Evolutionary conservation across 2,888 invertebrate genomes (phyloP).

Genomic region (Electrophaes corylata): DNA sequence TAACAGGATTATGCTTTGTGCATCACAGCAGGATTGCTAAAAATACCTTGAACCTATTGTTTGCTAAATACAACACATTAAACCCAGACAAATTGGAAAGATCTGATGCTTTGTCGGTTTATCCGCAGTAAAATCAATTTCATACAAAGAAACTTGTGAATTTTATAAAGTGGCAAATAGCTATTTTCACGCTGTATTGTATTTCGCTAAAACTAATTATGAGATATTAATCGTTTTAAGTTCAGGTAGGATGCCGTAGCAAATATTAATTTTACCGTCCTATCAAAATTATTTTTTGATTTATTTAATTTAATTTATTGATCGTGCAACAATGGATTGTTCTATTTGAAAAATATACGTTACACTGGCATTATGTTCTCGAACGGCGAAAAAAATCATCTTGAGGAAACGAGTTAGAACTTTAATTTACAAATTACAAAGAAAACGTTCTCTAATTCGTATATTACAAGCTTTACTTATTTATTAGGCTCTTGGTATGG

Average conservation of each 20-base stretch:
- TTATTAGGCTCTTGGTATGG: no score
- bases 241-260: constrained; percentile 14
- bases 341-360: no score
- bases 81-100: constrained; percentile 38
- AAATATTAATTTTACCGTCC: background rate
- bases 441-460: no score
- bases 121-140: constrained; percentile 58
- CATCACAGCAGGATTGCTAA: constrained; percentile 6
- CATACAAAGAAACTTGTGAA: constrained; percentile 55
- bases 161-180: constrained; percentile 34
- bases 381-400: no score
- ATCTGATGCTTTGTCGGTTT: constrained; percentile 32
- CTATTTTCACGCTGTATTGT: constrained; percentile 34
- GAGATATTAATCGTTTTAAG: constrained; percentile 24
- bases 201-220: constrained; percentile 30
- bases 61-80: constrained; percentile 7
- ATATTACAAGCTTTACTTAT: no score
- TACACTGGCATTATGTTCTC: no score
- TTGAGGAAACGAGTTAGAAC: no score
- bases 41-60: constrained; percentile 3
- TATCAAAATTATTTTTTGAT: background rate
- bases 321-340: no score
- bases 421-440: no score
- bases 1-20: background rate
- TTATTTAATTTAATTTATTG: no score